Evolutionary conservation across 1,140 invertebrate species (phyloP), one percentile per base, ranked within the genome.

Genomic region (Anastrepha obliqua): DNA sequence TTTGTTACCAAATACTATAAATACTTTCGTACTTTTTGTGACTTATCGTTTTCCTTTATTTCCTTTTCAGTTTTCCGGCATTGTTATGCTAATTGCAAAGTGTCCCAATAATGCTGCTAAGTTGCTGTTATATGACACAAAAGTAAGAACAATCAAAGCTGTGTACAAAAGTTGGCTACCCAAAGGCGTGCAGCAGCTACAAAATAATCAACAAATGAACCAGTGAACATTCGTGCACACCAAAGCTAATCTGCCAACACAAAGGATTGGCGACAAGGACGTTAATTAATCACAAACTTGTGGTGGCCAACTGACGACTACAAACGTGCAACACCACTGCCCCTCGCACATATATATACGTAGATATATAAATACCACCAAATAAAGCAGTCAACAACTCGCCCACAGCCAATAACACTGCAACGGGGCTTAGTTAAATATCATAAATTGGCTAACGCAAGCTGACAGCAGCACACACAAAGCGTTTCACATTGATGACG

Each of bases 241-340:
- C 67, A 3, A 39, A 62, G 55, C 55, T 11, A 62, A 39, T 74
- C 8, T 58, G 20, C 5, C 39, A 39, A 42, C 51, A 15, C 20
- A 51, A 51, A 87, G 59, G 60, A 85, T 20, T 39, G 7, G 13
- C 59, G 58, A 20, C 78, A 42, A 88, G 87, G 87, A 86, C 87
- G 59, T 88, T 88, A 88, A 88, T 86, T 86, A 88, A 88, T 86
- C 85, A 86, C 51, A 88, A 86, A 44, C 67, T 67, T 85, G 65
- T 42, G 59, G 47, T 85, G 39, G 62, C 6, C 13, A 88, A 20
- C 55, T 20, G 13, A 39, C 70, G 64, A 29, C 64, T 55, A 29
- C 39, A 60, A 55, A 15, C 17, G 13, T 65, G 51, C 62, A 87
- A 67, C 11, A 88, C 65, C 81, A 74, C 17, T 59, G 42, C 60